These are phyloP conservation scores for Silvanus unidentatus DNA, from an alignment of 2,888 invertebrate species.

Conservation along the genomic window DNA sequence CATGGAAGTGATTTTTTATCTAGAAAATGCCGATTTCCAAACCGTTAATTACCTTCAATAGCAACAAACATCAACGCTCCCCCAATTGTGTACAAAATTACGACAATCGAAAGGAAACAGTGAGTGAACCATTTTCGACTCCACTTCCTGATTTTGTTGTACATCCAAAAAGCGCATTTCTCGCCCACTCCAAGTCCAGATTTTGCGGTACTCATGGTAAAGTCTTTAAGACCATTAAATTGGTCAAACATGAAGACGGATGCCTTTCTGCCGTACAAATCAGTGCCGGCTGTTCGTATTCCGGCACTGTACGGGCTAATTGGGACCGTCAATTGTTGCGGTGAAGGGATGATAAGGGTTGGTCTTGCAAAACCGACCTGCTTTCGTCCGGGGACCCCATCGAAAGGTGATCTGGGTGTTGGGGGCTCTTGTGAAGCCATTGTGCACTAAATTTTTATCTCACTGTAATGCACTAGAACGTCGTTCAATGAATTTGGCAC, in stretches of 20 bases:
- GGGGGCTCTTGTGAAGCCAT: no score
- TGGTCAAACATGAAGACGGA: conserved; percentile 76
- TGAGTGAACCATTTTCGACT: conserved; percentile 87
- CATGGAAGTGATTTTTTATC: no score
- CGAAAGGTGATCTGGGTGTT: conserved; percentile 14
- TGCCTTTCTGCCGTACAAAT: conserved; percentile 51
- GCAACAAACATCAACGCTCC: conserved; percentile 76
- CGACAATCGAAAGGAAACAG: conserved; percentile 72
- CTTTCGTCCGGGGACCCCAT: conserved; percentile 13
- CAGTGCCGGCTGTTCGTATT: conserved; percentile 8
- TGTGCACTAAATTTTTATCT: no score
- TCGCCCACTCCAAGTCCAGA: conserved; percentile 79
- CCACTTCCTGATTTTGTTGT: conserved; percentile 68
- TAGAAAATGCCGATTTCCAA: no score
- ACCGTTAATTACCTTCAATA: conserved; percentile 77
- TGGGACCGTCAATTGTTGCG: conserved; percentile 9
- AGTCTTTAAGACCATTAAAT: conserved; percentile 71
- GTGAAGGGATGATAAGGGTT: conserved; percentile 36
- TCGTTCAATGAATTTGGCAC: no score
- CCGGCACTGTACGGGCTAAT: conserved; percentile 6
- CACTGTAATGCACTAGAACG: no score
- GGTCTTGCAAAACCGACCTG: conserved; percentile 35
- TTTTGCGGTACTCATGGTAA: conserved; percentile 66
- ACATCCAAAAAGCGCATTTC: conserved; percentile 73
- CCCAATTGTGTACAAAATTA: conserved; percentile 71